Base-by-base conservation (phyloP, 2,113 vertebrate species). In the Mola mola region DNA sequence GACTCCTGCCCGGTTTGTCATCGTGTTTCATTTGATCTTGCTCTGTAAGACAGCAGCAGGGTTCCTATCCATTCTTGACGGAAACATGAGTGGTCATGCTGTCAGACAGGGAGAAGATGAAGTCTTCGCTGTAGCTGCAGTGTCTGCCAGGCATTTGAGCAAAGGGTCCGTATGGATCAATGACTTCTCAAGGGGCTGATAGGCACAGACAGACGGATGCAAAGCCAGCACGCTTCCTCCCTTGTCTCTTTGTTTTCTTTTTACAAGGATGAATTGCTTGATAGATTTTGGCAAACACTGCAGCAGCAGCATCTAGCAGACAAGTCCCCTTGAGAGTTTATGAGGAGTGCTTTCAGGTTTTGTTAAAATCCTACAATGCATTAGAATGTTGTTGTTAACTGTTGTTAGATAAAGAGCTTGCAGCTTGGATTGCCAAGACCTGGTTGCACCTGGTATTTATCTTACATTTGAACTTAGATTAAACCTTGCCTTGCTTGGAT, bases 91-190 rank as follows among this genome's bases (percentile, higher is more conserved):
- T 56, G 72, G 78, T 75, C 69, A 26, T 71, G 66, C 77, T 78
- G 59, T 80, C 82, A 72, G 46, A 17, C 55, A 47, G 56, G 75
- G 78, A 75, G 62, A 69, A n/a, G n/a, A n/a, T n/a, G 24, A 66
- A 75, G 52, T 75, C 78, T 72, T 62, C 79, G 82, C 72, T 81
- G 77, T 65, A 61, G 50, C 34, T 21, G 53, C 49, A 37, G 55
- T 43, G 9, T 81, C 85, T 79, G 69, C 26, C 16, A 20, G 47
- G 67, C 66, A 65, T 67, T 50, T 57, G 78, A 75, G 72, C 73
- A 71, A 75, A 71, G 61, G 78, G 70, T 75, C 68, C 71, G 72
- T 43, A 75, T 53, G 81, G 83, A 89, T 87, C 87, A 84, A 66
- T 78, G 78, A 42, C 56, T 84, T 70, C 60, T 82, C 73, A 31